Evolutionary conservation across 2,113 vertebrate genomes (phyloP), one percentile per base, ranked within the genome.

Genomic region (Maccullochella peelii): DNA sequence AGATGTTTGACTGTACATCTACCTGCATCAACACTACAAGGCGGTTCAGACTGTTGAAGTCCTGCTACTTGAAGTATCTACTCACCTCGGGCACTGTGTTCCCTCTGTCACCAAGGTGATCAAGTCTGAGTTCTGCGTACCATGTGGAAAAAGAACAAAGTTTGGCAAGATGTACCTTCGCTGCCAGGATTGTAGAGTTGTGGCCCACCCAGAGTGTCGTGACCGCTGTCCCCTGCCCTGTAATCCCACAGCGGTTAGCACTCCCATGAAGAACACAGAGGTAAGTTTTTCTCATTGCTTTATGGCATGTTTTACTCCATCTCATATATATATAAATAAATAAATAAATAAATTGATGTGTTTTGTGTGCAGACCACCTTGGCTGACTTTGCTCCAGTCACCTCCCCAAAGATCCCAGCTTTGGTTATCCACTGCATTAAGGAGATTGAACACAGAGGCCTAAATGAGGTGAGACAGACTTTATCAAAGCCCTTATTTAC

Each of bases 101-200:
- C 30, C 14, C 25, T 57, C 33, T 30, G 0, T 77, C 59, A 20
- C n/a, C 10, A 63, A 99, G 98, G 97, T 98, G 92, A 99, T 99
- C 92, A 97, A 96, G 87, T 97, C 98, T 0, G 97, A 98, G 75
- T 95, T 96, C 1, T 99, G 98, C 27, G 94, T 94, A 38, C 95
- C 98, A 0, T 99, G 97, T 87, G 97, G 97, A 4, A 97, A 95
- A 87, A 95, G 96, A 72, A 97, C 98, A 66, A 98, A 97, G 89
- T 99, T 99, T 94, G 98, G 98, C 3, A 99, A 99, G 89, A 67
- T 97, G 63, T 96, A 95, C 44, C 94, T 98, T 3, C 98, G 97
- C 84, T 99, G 98, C 89, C 93, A 97, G 72, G 96, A 98, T 38
- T 99, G 98, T 90, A 93, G 96, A 11, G 90, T 96, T 59, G 96